phyloP scores from a whole-genome alignment of 2,113 vertebrate species.

The Nibea coibor region DNA sequence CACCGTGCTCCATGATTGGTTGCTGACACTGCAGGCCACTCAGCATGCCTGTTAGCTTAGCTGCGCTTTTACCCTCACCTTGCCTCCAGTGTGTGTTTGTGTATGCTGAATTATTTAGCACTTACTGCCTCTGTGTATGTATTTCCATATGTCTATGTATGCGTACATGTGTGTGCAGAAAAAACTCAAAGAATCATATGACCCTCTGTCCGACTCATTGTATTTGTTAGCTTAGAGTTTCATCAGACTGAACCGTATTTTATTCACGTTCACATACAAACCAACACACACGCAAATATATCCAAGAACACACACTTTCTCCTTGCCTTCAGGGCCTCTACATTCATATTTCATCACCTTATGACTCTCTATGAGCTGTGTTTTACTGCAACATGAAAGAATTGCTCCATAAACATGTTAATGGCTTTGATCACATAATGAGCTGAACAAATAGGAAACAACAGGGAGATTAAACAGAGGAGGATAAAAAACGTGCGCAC shows the following conservation, averaged over 20 bases:
- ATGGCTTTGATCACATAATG: conserved; percentile 81
- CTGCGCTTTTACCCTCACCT: conserved; percentile 74
- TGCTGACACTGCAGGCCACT: conserved; percentile 75
- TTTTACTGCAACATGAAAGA: conserved; percentile 76
- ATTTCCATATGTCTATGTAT: conserved; percentile 64
- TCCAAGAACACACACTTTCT: conserved; percentile 27
- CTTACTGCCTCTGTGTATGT: conserved; percentile 68
- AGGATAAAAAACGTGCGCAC: conserved; percentile 38
- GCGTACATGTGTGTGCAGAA: conserved; percentile 17
- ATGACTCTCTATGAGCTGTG: conserved; percentile 63
- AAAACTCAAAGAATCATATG: conserved; percentile 58
- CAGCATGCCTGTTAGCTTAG: conserved; percentile 75
- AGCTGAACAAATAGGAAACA: conserved; percentile 79
- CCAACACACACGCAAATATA: conserved; percentile 20
- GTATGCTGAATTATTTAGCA: conserved; percentile 78
- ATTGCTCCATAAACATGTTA: conserved; percentile 75
- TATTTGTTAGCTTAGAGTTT: conserved; percentile 62
- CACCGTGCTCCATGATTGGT: conserved; percentile 75
- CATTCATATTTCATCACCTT: conserved; percentile 71
- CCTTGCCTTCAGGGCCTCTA: conserved; percentile 40
- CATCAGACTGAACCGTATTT: conserved; percentile 50
- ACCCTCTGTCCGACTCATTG: conserved; percentile 47
- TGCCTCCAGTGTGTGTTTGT: conserved; percentile 75
- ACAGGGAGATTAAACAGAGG: conserved; percentile 71
- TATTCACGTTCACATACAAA: conserved; percentile 26